Evolutionary conservation across 2,113 vertebrate species (phyloP).

Genomic region (Notothenia coriiceps): DNA sequence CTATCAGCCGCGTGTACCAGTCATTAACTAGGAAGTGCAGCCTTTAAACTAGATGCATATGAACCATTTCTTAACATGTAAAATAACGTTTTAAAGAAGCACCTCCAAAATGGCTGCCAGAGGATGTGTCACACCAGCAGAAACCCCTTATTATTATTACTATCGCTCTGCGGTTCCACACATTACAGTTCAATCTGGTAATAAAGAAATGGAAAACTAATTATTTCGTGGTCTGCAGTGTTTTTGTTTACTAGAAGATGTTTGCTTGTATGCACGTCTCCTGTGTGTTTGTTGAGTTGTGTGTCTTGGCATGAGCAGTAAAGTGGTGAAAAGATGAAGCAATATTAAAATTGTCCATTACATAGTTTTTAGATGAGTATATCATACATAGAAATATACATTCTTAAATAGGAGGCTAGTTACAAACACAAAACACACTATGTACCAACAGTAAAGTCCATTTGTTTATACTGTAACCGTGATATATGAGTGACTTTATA

Average conservation of each 20-base stretch:
- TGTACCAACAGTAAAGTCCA: conserved; percentile 69
- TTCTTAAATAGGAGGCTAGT: conserved; percentile 82
- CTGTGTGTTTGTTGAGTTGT: conserved; percentile 7
- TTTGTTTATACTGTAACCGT: conserved; percentile 69
- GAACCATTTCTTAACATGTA: background rate
- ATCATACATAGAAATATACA: conserved; percentile 83
- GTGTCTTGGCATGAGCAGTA: conserved; percentile 44
- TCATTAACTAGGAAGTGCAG: background rate
- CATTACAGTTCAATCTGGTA: background rate
- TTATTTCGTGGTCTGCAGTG: conserved; percentile 6
- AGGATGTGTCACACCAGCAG: conserved; percentile 23
- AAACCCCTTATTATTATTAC: conserved; percentile 29
- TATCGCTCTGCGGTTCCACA: too few relatives aligned
- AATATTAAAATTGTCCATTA: conserved; percentile 74
- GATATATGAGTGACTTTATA: conserved; percentile 76
- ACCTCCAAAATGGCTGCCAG: conserved; percentile 57
- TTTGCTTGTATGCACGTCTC: conserved; percentile 23
- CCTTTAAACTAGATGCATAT: background rate
- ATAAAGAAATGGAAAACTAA: conserved; percentile 22
- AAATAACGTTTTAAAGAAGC: background rate
- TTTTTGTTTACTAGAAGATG: conserved; percentile 14
- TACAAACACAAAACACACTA: conserved; percentile 81
- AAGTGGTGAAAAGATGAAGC: conserved; percentile 54
- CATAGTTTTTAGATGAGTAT: conserved; percentile 78
- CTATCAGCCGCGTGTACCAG: background rate